Evolutionary conservation across 2,888 invertebrate genomes (phyloP).

Genomic region (Erannis defoliaria): DNA sequence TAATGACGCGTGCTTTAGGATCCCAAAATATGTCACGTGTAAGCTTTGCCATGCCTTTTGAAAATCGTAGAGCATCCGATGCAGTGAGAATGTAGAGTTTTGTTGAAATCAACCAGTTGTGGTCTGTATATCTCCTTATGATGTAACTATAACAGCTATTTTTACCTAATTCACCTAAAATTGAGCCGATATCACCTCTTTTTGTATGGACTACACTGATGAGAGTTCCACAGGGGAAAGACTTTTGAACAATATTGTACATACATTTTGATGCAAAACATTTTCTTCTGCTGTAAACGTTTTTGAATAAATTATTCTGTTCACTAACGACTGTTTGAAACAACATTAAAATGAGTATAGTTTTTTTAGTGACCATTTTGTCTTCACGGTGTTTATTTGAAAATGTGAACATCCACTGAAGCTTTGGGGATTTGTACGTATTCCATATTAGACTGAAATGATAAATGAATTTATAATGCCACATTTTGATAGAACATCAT

Average conservation of each 20-base stretch:
- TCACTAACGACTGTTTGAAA: not conserved
- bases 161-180: constrained; percentile 47
- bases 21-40: constrained; percentile 63
- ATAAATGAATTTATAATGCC: constrained; percentile 15
- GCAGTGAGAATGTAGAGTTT: constrained; percentile 59
- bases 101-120: constrained; percentile 51
- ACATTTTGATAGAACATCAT: constrained; percentile 7
- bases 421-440: not conserved
- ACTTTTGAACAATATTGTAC: constrained; percentile 47
- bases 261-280: constrained; percentile 45
- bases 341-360: constrained; percentile 1
- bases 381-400: not conserved
- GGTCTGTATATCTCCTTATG: constrained; percentile 48
- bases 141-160: constrained; percentile 54
- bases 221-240: constrained; percentile 51
- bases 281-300: not conserved
- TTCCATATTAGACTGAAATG: not conserved
- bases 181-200: constrained; percentile 35
- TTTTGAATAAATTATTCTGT: constrained; percentile 3
- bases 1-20: constrained; percentile 60
- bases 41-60: constrained; percentile 48
- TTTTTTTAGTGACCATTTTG: constrained; percentile 15
- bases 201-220: constrained; percentile 52
- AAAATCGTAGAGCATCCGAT: constrained; percentile 49
- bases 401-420: not conserved